Conservation (phyloP, 2,113 vertebrate species). For the Uropsilus gracilis region DNA sequence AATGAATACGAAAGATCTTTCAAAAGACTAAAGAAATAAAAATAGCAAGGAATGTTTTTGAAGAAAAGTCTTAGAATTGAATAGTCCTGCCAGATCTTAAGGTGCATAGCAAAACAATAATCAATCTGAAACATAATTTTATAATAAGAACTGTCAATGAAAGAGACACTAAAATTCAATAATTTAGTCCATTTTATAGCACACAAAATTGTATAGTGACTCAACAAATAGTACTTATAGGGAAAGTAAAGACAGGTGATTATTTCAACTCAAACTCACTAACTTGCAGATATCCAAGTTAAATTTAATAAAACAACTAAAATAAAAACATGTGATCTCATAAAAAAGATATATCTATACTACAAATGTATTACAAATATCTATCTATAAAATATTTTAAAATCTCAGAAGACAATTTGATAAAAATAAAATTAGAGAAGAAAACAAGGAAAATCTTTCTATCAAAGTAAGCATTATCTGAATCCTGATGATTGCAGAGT, state of each 20-base stretch:
- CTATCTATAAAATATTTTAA: not conserved
- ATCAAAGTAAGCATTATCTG: not conserved
- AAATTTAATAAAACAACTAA: not conserved
- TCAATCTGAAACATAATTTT: not conserved
- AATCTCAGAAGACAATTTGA: not conserved
- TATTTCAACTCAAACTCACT: not conserved
- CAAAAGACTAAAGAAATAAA: not conserved
- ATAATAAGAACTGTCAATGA: not conserved
- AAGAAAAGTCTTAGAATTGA: not conserved
- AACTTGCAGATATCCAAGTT: not conserved
- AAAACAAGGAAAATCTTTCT: not conserved
- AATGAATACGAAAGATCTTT: not conserved
- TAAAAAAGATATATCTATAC: not conserved
- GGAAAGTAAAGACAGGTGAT: not conserved
- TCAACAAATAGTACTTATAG: not conserved
- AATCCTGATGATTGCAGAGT: not conserved
- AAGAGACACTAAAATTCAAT: not conserved
- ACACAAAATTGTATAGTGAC: slow-evolving; percentile 2
- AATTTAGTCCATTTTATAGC: not conserved
- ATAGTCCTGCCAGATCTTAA: not conserved
- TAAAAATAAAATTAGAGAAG: not conserved
- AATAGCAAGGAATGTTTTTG: not conserved
- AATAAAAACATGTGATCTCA: not conserved
- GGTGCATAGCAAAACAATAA: not conserved
- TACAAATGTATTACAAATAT: not conserved